A percentile compares a stretch with the other conserved stretches of the same genome.
phyloP scores from a whole-genome alignment of 2,888 invertebrate genomes.

The Brachypalpus laphriformis region DNA sequence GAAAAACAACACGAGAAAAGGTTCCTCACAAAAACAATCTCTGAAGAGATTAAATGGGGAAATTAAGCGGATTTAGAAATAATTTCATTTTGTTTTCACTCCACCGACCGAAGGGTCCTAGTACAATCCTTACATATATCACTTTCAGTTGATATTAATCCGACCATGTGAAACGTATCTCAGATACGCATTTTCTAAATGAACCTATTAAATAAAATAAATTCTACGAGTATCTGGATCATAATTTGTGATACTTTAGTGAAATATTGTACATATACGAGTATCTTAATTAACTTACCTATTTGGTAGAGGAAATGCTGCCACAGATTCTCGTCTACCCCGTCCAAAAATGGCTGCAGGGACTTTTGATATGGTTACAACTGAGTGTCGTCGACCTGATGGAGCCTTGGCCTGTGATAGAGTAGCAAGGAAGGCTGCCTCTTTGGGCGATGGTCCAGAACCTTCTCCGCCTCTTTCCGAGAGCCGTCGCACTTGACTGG shows the following conservation, averaged over 20 bases:
- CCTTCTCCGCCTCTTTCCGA: slow-evolving; percentile 91
- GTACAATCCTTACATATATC: not conserved
- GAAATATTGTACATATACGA: not conserved
- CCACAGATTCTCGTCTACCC: slow-evolving; percentile 91
- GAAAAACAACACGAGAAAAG: slow-evolving; percentile 15
- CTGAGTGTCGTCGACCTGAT: slow-evolving; percentile 92
- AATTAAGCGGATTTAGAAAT: slow-evolving; percentile 69
- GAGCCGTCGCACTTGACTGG: slow-evolving; percentile 92
- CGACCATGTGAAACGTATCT: slow-evolving; percentile 27
- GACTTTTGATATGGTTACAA: slow-evolving; percentile 93
- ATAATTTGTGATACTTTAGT: too few relatives aligned
- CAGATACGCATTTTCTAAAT: not conserved
- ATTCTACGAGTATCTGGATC: not conserved
- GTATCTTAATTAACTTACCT: slow-evolving; percentile 80
- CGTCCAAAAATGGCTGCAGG: slow-evolving; percentile 90
- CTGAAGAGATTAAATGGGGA: slow-evolving; percentile 50
- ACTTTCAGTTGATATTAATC: slow-evolving; percentile 19
- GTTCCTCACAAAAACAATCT: slow-evolving; percentile 37
- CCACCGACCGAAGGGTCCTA: slow-evolving; percentile 29
- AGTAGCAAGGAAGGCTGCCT: slow-evolving; percentile 92
- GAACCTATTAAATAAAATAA: slow-evolving; percentile 11
- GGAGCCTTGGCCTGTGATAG: slow-evolving; percentile 89
- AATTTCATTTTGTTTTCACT: slow-evolving; percentile 57
- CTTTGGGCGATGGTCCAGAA: slow-evolving; percentile 89
- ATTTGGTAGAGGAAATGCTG: slow-evolving; percentile 87